These are phyloP conservation scores for Drosophila novamexicana DNA, from an alignment of 1,140 invertebrate genomes.

Conservation along the genomic window DNA sequence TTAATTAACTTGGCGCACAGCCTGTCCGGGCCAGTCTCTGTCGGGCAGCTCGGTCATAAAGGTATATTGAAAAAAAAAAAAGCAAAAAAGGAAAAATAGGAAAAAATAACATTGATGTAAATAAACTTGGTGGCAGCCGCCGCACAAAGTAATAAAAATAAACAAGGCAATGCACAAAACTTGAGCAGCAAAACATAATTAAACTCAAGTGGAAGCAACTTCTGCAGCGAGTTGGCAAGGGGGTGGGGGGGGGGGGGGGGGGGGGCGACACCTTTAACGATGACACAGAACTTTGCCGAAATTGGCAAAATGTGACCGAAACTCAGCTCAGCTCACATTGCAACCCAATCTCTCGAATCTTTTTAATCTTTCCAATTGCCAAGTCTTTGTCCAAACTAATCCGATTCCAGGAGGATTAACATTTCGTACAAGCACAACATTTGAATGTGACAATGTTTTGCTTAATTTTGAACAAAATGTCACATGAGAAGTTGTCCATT, in stretches of 20 bases:
- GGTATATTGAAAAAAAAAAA: conserved; percentile 74
- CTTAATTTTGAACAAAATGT: too few species aligned
- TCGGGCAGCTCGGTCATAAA: conserved; percentile 53
- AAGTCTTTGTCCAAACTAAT: too few species aligned
- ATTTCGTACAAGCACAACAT: too few species aligned
- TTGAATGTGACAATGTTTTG: too few species aligned
- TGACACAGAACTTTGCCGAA: neutral
- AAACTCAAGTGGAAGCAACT: conserved; percentile 45
- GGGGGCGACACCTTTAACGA: neutral
- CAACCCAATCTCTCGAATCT: too few species aligned
- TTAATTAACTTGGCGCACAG: conserved; percentile 64
- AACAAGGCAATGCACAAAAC: conserved; percentile 79
- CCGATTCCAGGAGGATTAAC: too few species aligned
- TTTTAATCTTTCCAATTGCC: too few species aligned
- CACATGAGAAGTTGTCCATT: too few species aligned
- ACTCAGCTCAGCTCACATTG: too few species aligned
- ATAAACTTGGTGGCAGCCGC: conserved; percentile 52
- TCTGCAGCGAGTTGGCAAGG: neutral
- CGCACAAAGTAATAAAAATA: conserved; percentile 73
- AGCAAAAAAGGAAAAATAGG: neutral
- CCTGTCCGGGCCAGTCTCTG: conserved; percentile 1
- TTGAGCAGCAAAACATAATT: conserved; percentile 70
- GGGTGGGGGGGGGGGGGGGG: too few species aligned
- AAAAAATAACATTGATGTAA: conserved; percentile 61
- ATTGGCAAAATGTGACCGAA: too few species aligned